A percentile compares a stretch with the other conserved stretches of the same genome.
These are phyloP conservation scores for Halcyon malimbica DNA, from an alignment of 2,113 vertebrate genomes.

Conservation along the genomic window DNA sequence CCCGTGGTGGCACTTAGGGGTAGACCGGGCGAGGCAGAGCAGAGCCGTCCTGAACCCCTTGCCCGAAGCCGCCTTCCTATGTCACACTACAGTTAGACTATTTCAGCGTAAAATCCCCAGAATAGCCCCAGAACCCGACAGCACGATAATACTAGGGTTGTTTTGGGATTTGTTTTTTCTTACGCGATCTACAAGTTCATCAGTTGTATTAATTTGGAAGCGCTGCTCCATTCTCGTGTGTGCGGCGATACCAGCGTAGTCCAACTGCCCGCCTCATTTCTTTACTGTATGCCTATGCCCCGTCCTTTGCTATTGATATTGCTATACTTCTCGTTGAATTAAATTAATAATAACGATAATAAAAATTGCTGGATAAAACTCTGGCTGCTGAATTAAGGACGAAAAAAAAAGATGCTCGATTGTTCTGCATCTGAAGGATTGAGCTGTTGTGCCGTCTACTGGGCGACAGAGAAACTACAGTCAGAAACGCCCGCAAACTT, in stretches of 20 bases:
- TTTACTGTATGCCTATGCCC: not conserved
- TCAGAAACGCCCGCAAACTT: not conserved
- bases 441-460: constrained; percentile 94
- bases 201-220: not conserved
- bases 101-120: not conserved
- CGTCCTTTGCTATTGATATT: not conserved
- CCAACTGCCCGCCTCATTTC: not conserved
- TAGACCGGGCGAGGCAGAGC: not conserved
- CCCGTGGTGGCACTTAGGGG: not conserved
- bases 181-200: not conserved
- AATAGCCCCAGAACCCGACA: not conserved
- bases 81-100: not conserved
- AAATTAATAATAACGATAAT: not conserved
- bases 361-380: not conserved
- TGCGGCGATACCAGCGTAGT: not conserved
- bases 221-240: not conserved
- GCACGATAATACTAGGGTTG: rapidly evolving
- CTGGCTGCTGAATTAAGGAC: constrained; percentile 28
- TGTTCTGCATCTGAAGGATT: constrained; percentile 74
- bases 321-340: not conserved
- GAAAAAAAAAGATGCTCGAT: not conserved
- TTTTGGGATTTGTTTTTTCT: not conserved
- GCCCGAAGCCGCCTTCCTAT: not conserved
- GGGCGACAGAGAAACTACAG: constrained; percentile 78
- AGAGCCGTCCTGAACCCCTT: not conserved